Base-by-base conservation (phyloP, 1,140 invertebrate genomes). In the Nasonia longicornis region DNA sequence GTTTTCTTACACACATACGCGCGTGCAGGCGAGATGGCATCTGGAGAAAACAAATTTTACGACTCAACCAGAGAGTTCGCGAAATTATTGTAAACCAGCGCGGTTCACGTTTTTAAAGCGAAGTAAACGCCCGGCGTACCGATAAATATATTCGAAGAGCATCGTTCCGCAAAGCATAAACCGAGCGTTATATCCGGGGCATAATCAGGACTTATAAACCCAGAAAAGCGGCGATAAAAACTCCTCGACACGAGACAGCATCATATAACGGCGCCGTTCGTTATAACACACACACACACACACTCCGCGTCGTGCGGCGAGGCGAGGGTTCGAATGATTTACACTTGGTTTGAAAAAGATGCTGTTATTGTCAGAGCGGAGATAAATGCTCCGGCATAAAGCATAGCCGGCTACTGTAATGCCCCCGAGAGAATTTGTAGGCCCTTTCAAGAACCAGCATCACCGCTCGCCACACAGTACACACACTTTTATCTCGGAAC, bases 321-420 rank as follows among this genome's bases (percentile, higher is more conserved):
- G 12, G 38, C 10, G 63, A 42, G 73, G 35, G 79, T 6, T 58
- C 69, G 76, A 78, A 74, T 82, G 81, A 82, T 82, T 82, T 82
- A 82, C 76, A 74, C 77, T 74, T 67, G 71, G 63, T 78, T 69
- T 31, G 70, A 78, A 78, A 79, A 79, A 82, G 81, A 82, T 82
- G 81, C 81, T 82, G 81, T 82, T 79, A 82, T 82, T 82, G 81
- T 82, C 81, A 75, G 81, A 69, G 71, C 6, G 45, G 64, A 82
- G 81, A 79, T 79, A 75, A 82, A 79, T 79, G 77, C 64, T 45
- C 38, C 38, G 29, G 77, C 66, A 82, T 79, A 82, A 82, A 79
- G 71, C 77, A 79, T 79, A 42, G 63, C 20, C 66, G 7, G 77
- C 81, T 79, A 82, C 72, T 67, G 70, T 79, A 75, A 74, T 70